Conservation (phyloP, 2,797 vertebrate genomes). For the Melanotaenia maccullochi region DNA sequence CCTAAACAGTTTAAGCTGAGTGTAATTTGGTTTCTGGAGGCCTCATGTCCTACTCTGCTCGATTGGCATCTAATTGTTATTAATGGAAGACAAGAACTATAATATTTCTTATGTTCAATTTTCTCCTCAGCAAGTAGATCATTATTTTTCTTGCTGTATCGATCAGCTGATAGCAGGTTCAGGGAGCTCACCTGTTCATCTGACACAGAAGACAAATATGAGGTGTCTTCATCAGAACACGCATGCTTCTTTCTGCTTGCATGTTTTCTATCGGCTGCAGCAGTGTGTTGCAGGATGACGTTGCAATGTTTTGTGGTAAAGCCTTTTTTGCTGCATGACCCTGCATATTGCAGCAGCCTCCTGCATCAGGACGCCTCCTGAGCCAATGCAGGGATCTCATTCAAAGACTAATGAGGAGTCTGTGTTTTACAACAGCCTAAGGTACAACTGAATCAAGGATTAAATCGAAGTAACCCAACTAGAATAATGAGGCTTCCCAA, state of each 20-base stretch:
- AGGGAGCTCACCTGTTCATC: slow-evolving; percentile 13
- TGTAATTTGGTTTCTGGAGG: slow-evolving; percentile 7
- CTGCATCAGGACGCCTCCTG: neutral
- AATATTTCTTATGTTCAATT: slow-evolving; percentile 12
- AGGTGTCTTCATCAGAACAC: neutral
- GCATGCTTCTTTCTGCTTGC: neutral
- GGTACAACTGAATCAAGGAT: slow-evolving; percentile 9
- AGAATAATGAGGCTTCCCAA: slow-evolving; percentile 15
- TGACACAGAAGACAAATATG: slow-evolving; percentile 3
- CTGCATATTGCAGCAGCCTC: slow-evolving; percentile 16
- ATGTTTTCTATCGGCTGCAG: neutral
- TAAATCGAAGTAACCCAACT: slow-evolving; percentile 14
- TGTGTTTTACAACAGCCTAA: slow-evolving; percentile 1
- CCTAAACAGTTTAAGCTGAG: neutral
- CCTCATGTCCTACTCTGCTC: slow-evolving; percentile 5
- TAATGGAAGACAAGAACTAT: slow-evolving; percentile 22
- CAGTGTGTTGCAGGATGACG: neutral
- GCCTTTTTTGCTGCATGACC: slow-evolving; percentile 3
- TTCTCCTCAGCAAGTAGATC: slow-evolving; percentile 22
- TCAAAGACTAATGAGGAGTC: slow-evolving; percentile 27
- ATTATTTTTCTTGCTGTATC: slow-evolving; percentile 17
- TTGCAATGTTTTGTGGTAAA: neutral
- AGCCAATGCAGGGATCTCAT: slow-evolving; percentile 18
- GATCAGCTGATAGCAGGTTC: slow-evolving; percentile 7
- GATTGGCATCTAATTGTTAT: slow-evolving; percentile 30